Conservation (phyloP, 2,113 vertebrate genomes). For the Rutilus rutilus region DNA sequence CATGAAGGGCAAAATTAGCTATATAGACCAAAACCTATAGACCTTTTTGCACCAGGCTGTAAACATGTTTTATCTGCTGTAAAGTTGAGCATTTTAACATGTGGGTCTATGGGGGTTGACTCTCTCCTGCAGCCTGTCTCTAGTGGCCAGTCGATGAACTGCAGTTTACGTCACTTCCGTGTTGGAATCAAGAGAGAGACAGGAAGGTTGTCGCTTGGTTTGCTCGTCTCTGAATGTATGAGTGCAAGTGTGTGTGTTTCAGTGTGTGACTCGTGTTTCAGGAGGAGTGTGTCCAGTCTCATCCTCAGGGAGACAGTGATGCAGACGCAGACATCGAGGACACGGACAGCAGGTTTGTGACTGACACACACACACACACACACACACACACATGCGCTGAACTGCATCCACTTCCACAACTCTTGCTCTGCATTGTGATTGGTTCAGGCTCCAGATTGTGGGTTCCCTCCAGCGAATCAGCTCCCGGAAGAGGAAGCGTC, state of each 20-base stretch:
- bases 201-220: no score
- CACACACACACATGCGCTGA: not conserved
- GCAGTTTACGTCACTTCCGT: no score
- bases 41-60: no score
- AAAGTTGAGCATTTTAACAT: no score
- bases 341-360: slow-evolving; percentile 75
- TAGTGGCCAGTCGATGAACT: no score
- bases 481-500: slow-evolving; percentile 76
- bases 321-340: slow-evolving; percentile 81
- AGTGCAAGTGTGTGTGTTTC: slow-evolving; percentile 28
- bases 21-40: no score
- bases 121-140: no score
- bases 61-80: no score
- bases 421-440: slow-evolving; percentile 11
- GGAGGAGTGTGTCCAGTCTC: slow-evolving; percentile 76
- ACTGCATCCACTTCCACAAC: not conserved
- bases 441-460: slow-evolving; percentile 71
- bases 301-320: slow-evolving; percentile 80
- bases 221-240: not conserved
- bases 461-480: slow-evolving; percentile 80
- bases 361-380: not conserved
- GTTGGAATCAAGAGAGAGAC: no score
- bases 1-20: no score
- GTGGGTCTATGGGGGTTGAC: no score
- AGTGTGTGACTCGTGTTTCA: slow-evolving; percentile 57